Evolutionary conservation across 2,888 invertebrate species (phyloP), one percentile per base, ranked within the genome.

Genomic region (Erebia ligea): DNA sequence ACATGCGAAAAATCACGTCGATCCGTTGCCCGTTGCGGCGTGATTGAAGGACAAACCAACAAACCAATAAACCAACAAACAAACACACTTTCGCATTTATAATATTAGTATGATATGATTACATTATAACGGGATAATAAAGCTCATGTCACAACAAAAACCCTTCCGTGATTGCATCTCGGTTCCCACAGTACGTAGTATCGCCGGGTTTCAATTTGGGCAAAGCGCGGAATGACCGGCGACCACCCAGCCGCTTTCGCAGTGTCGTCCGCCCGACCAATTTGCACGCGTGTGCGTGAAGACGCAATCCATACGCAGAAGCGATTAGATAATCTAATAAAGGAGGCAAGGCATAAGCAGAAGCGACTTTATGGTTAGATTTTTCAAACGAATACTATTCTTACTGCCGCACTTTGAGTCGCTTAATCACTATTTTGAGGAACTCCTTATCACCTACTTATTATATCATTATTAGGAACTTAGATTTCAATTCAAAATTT

Each of bases 201-300:
- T 78, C 78, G 85, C 84, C 82, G 83, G 85, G 79, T 80, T 79
- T 83, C 80, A 81, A 86, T 85, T 88, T 86, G 83, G 86, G 82
- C 82, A 82, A 82, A 84, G 79, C 79, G 79, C 78, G 84, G 81
- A 82, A 80, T 76, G 79, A 72, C 80, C 78, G 79, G 74, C 66
- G 87, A 88, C 88, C 88, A 88, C 88, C 87, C 88, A 86, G 80
- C 80, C 81, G 85, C 85, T 2, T 86, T 86, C 86, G 77, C 83
- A 76, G 76, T 82, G 86, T 82, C 84, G 81, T 77, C 82, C 79
- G 82, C 82, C 82, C 83, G 81, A 75, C 80, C 82, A 79, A 81
- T 84, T 82, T 80, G 75, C 78, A 76, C 76, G 71, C 73, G 76
- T 77, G 83, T 83, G 82, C 76, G 83, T 76, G 66, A 67, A n/a